phyloP scores from a whole-genome alignment of 2,113 vertebrate genomes.

The Sisor rabdophorus region DNA sequence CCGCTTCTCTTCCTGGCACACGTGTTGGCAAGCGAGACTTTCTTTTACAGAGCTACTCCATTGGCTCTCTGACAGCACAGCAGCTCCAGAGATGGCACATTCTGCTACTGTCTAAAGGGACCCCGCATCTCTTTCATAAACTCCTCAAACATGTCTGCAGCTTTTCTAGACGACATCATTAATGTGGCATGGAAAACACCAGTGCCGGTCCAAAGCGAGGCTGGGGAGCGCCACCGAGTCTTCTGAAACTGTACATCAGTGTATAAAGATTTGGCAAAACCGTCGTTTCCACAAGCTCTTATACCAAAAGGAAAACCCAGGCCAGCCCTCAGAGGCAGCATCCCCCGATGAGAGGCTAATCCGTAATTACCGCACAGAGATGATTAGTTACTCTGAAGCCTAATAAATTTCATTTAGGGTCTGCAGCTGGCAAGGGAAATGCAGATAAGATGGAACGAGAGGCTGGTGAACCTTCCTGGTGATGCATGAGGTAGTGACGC shows the following conservation, averaged over 20 bases:
- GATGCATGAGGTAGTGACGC: constrained; percentile 4
- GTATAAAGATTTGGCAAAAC: constrained; percentile 50
- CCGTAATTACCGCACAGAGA: constrained; percentile 45
- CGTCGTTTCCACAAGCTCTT: constrained; percentile 34
- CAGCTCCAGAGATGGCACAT: constrained; percentile 24
- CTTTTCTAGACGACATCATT: constrained; percentile 44
- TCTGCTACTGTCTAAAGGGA: constrained; percentile 34
- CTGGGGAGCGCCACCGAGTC: constrained; percentile 15
- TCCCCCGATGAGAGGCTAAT: constrained; percentile 45
- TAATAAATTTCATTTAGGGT: constrained; percentile 36
- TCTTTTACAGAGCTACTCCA: constrained; percentile 10
- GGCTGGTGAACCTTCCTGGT: not conserved
- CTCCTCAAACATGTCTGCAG: constrained; percentile 46
- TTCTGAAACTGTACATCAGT: constrained; percentile 55
- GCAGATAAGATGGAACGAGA: constrained; percentile 19
- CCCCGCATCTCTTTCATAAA: constrained; percentile 40
- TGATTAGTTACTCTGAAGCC: constrained; percentile 44
- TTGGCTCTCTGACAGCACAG: constrained; percentile 17
- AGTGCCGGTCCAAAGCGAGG: constrained; percentile 21
- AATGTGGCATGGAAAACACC: constrained; percentile 39
- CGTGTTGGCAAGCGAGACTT: constrained; percentile 21
- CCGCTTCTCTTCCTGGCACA: constrained; percentile 25
- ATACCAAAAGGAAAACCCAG: constrained; percentile 21
- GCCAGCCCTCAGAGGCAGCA: constrained; percentile 28
- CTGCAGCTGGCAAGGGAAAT: constrained; percentile 29